Evolutionary conservation across 92 coral and sea anemone genomes (phyloP).

Genomic region (Zoanthus gigantus): DNA sequence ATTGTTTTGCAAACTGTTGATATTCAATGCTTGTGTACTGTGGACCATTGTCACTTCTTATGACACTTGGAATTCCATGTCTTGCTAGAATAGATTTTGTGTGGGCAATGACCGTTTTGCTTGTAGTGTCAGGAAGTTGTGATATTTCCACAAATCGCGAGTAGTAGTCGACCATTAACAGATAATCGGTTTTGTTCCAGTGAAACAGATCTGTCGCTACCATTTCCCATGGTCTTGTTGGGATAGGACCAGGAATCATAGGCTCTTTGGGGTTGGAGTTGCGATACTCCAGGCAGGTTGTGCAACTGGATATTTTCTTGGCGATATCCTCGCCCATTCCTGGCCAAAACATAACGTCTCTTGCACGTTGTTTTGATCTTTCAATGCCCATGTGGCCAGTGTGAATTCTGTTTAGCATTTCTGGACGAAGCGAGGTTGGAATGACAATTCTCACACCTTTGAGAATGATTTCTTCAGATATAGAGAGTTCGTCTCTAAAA

Average conservation of each 20-base stretch:
- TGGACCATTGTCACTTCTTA: constrained; percentile 41
- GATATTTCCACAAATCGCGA: constrained; percentile 1
- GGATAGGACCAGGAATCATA: not conserved
- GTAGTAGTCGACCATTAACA: constrained; percentile 43
- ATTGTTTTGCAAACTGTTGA: constrained; percentile 5
- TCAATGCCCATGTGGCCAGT: no score
- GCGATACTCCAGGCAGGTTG: no score
- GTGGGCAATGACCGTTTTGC: constrained; percentile 7
- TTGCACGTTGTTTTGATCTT: no score
- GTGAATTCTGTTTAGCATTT: no score
- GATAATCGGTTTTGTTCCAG: not conserved
- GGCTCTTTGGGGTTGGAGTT: not conserved
- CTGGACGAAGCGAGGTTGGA: no score
- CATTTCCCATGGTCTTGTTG: not conserved
- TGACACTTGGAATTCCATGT: constrained; percentile 43
- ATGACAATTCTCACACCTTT: no score
- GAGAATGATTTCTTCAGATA: no score
- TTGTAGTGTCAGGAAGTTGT: not conserved
- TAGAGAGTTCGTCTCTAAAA: no score
- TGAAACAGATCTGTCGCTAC: not conserved
- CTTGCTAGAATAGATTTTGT: constrained; percentile 18
- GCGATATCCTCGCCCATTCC: not conserved
- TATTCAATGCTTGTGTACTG: constrained; percentile 12
- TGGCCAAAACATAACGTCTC: no score
- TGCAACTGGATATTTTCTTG: no score